Evolutionary conservation across 2,888 invertebrate species (phyloP), one percentile per base, ranked within the genome.

Genomic region (Agrotis puta): DNA sequence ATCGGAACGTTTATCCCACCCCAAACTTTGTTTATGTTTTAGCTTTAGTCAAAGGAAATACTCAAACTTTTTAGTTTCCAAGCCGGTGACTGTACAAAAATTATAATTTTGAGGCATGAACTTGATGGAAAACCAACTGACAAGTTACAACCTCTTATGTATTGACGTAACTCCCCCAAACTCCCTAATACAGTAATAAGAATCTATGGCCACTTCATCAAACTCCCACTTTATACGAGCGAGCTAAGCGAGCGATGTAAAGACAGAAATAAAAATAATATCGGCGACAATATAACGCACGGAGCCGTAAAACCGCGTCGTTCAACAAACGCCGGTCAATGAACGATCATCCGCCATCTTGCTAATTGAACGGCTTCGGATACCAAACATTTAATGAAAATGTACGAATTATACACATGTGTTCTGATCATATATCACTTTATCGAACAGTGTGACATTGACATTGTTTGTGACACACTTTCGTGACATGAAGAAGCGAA

Each of bases 241-340:
- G 54, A 81, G 65, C 63, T 72, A 68, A 74, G 75, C 51, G 59
- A 70, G 58, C 54, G 61, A 65, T 74, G 85, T 87, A 82, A 84
- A 87, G 78, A 81, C 77, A 69, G 67, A 77, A 85, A 89, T 88
- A 87, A 87, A 88, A 85, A 89, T 88, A 88, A 89, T 87, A 79
- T 78, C 64, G 74, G 69, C 69, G 83, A 81, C 89, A 86, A 92
- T 93, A 93, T 93, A 92, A 89, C 89, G 87, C 90, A 92, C 87
- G 88, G 86, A 82, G 84, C 87, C 87, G 87, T 93, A 92, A 39
- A 93, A 93, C 82, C 79, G 76, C 78, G 82, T 79, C 82, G 80
- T 81, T 87, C 64, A 63, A 72, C 86, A 79, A 86, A 86, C 91
- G 89, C 85, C 86, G 81, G 81, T 83, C 87, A 87, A 87, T 79